Evolutionary conservation across 2,797 vertebrate genomes (phyloP).

Genomic region (Hoplostethus atlanticus): DNA sequence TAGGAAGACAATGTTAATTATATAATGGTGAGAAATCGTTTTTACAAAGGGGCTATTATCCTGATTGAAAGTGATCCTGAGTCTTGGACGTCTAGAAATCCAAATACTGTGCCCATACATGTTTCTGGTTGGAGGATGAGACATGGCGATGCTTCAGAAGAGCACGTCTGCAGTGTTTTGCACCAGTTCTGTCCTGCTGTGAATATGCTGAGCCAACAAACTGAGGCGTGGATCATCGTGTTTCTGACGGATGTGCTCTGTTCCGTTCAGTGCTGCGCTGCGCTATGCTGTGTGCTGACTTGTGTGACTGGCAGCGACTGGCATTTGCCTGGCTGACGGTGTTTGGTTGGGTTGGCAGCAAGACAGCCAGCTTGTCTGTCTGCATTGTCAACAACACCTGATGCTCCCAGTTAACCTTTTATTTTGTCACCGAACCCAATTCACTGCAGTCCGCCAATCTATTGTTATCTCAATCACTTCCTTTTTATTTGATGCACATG

Average conservation of each 20-base stretch:
- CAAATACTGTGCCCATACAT: neutral
- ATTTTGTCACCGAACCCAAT: conserved; percentile 33
- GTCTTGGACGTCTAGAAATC: neutral
- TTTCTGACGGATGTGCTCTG: conserved; percentile 18
- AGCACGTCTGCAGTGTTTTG: conserved; percentile 20
- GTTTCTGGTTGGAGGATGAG: neutral
- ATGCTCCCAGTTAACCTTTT: conserved; percentile 28
- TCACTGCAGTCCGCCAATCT: conserved; percentile 21
- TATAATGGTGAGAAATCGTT: neutral
- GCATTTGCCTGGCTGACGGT: conserved; percentile 46
- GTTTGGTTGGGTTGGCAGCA: conserved; percentile 53
- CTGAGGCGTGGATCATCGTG: conserved; percentile 20
- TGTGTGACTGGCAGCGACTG: conserved; percentile 39
- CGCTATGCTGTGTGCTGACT: conserved; percentile 41
- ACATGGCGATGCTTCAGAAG: neutral
- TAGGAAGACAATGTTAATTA: neutral
- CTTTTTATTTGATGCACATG: neutral
- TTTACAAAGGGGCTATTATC: neutral
- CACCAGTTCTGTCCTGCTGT: conserved; percentile 15
- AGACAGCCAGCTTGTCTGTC: conserved; percentile 60
- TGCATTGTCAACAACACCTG: conserved; percentile 67
- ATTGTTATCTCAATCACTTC: conserved; percentile 1
- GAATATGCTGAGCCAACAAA: conserved; percentile 54
- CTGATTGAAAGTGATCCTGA: neutral
- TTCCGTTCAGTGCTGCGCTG: conserved; percentile 5